Base-by-base conservation (phyloP, 2,888 invertebrate species). In the Fragum sueziense region DNA sequence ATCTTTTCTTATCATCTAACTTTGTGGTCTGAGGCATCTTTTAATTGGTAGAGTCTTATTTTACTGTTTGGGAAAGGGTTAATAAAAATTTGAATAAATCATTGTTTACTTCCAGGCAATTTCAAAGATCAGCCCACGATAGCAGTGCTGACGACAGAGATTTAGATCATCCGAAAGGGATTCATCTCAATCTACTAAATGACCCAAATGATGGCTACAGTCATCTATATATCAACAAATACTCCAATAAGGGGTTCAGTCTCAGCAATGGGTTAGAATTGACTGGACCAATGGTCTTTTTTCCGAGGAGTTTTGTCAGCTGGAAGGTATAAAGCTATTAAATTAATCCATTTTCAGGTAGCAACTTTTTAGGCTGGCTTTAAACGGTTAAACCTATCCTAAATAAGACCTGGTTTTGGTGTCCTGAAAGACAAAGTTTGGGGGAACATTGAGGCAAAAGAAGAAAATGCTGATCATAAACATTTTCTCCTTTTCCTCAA, bases 251-350 rank as follows among this genome's bases (percentile, higher is more conserved):
- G 6, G 74, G 74, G 27, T 74, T 74, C 47, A 59, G 52, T 17
- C 29, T 74, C 9, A 68, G 59, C 31, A 41, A 33, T n/a, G 74
- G 74, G n/a, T 7, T 74, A n/a, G 34, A 68, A 47, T 11, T 74
- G 17, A 9, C 2, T 25, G 74, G 74, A 7, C 47, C 74, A n/a
- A 34, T 51, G 11, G 68, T 59, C 17, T 74, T 74, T 41, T 74
- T 74, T 31, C 74, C 74, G 11, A 54, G 74, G 11, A 74, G 59
- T 37, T 74, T 74, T 57, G 11, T 71, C 6, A 71, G 61, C 37
- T 71, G 71, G 71, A 71, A 71, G 59, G 71, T 71, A 25, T 54
- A n/a, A n/a, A n/a, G n/a, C n/a, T n/a, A n/a, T n/a, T n/a, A n/a
- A n/a, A n/a, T n/a, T n/a, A n/a, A n/a, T n/a, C n/a, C n/a, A n/a